Base-by-base conservation (phyloP, 2,888 invertebrate species). In the Clunio marinus region DNA sequence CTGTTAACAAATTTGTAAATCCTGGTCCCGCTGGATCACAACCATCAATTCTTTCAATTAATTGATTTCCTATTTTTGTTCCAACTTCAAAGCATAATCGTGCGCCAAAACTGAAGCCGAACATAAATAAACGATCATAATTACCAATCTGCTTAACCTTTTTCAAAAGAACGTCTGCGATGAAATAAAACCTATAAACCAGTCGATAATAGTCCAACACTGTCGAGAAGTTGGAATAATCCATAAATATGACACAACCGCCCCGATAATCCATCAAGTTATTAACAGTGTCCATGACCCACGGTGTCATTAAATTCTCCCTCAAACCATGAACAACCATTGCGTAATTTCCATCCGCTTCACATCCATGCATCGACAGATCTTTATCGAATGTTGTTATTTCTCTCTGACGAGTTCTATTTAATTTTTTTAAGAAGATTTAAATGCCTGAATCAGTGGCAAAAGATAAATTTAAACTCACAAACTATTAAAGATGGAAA, bases 11-110 rank as follows among this genome's bases (percentile, higher is more conserved):
- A 69, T 1, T n/a, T n/a, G n/a, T n/a, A n/a, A n/a, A n/a, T n/a
- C 67, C 69, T 5, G 78, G 78, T 1, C 78, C 78, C 28, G 78
- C 78, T 75, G 77, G 77, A 69, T 78, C 78, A 57, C 78, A 78
- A 77, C 77, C 76, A 68, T 78, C 77, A 60, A 78, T 77, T 71
- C 74, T 75, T 58, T 76, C 72, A 2, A 78, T 71, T 2, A 71
- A 69, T 2, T 69, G 63, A 1, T 69, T 13, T 0, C 73, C 73
- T 65, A 68, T 72, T 62, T 67, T 37, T 8, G 70, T 70, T 17
- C 74, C 74, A 17, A 71, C 73, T 63, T 72, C 70, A n/a, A 73
- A 69, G 2, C 70, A 72, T n/a, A 74, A 70, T 60, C 72, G 62
- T 0, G 72, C 73, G 4, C 74, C 74, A 25, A 73, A 70, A 62